A percentile compares a stretch with the other conserved stretches of the same genome.
Conservation (phyloP, 2,113 vertebrate genomes). For the Mustela lutreola region DNA sequence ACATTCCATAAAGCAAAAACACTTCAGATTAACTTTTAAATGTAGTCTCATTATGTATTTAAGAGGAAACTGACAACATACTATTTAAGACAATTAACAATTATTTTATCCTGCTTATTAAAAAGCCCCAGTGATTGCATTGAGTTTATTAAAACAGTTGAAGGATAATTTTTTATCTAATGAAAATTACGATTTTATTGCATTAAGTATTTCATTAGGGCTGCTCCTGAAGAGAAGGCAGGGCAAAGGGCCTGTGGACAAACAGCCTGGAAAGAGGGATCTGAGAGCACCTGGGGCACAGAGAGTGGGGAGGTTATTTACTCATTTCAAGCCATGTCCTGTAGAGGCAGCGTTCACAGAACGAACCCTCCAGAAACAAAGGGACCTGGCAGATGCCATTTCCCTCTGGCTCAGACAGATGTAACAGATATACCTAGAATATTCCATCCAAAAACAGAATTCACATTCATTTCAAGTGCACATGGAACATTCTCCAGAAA, state of each 20-base stretch:
- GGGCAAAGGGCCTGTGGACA: not conserved
- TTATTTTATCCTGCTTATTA: slow-evolving; percentile 32
- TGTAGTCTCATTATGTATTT: not conserved
- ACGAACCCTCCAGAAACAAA: not conserved
- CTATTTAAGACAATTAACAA: slow-evolving; percentile 1
- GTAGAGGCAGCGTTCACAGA: not conserved
- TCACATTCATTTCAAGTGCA: not conserved
- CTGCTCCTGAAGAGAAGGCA: not conserved
- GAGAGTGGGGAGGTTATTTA: not conserved
- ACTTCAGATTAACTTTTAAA: slow-evolving; percentile 7
- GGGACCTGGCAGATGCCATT: not conserved
- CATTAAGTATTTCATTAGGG: slow-evolving; percentile 6
- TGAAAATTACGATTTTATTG: not conserved
- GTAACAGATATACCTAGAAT: not conserved
- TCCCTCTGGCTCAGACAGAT: not conserved
- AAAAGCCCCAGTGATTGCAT: slow-evolving; percentile 27
- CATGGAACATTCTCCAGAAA: not conserved
- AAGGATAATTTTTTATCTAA: slow-evolving; percentile 42
- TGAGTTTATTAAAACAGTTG: slow-evolving; percentile 15
- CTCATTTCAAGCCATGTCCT: not conserved
- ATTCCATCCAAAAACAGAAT: not conserved
- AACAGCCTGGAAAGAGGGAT: not conserved
- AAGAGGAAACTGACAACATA: not conserved
- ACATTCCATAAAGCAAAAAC: not conserved
- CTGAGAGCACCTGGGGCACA: not conserved